Base-by-base conservation (phyloP, 2,797 vertebrate species). In the Oophaga sylvatica region DNA sequence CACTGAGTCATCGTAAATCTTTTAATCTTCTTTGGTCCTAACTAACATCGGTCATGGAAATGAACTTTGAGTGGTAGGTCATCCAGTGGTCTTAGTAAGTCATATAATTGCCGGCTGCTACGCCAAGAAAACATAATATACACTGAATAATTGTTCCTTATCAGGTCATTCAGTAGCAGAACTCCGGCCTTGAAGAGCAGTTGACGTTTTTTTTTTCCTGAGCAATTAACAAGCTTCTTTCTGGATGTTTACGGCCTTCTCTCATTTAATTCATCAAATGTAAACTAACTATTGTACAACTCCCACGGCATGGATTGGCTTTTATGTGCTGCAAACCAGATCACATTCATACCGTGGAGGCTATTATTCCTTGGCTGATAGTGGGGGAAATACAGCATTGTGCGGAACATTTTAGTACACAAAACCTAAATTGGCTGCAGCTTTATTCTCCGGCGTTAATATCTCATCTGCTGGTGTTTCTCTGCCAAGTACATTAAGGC, bases 211-310 rank as follows among this genome's bases (percentile, higher is more conserved):
- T 70, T 70, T 75, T 83, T 11, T 17, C 45, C 12, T 0, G 20
- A 83, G 68, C 81, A 83, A 83, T 83, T 87, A 87, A 77, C 60
- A 75, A 77, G 45, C 67, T 71, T 83, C 63, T 77, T 83, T 86
- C 79, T 63, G 80, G 84, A 48, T 85, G 83, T 89, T 89, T 85
- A 89, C 79, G 20, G 60, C 53, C n/a, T 48, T 85, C 45, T 82
- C 59, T 78, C 48, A 81, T 68, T 85, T 83, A 89, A 89, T 82
- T 77, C 78, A 89, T 89, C 84, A 86, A 70, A 86, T 86, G 73
- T 86, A 89, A 89, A 89, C 68, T 48, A 80, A 83, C 80, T 78
- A 71, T 77, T 79, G 53, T 89, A 82, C 70, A 45, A 83, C 80
- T 86, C 73, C 80, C 71, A 35, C 62, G 65, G 63, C 63, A 59